A percentile compares a stretch with the other conserved stretches of the same genome.
Evolutionary conservation across 2,797 vertebrate species (phyloP).

Genomic region (Eulemur rubriventer): DNA sequence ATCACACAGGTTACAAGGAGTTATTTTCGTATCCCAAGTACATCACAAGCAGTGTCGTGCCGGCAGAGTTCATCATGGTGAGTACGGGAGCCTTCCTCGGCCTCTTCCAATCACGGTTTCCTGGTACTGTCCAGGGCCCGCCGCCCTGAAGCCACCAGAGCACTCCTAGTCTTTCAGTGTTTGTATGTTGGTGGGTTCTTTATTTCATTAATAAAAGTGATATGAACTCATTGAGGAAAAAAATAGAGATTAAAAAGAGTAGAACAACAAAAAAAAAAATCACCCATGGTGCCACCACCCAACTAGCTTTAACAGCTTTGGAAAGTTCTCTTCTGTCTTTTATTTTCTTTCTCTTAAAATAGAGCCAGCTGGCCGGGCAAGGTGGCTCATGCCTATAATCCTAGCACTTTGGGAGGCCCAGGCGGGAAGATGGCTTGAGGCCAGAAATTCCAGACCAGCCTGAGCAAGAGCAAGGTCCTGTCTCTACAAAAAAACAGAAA

Average conservation of each 20-base stretch:
- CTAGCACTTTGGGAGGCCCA: background rate
- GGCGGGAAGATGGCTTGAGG: background rate
- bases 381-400: background rate
- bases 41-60: conserved; percentile 37
- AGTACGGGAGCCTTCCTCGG: conserved; percentile 44
- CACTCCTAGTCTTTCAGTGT: background rate
- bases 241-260: background rate
- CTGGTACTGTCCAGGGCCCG: background rate
- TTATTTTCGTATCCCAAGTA: conserved; percentile 84
- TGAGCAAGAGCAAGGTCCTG: background rate
- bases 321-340: background rate
- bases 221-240: background rate
- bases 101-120: background rate
- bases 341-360: background rate
- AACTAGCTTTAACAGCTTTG: background rate
- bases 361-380: background rate
- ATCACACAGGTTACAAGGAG: conserved; percentile 86
- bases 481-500: background rate
- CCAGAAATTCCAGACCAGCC: background rate
- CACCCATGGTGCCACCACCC: background rate
- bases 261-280: background rate
- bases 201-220: background rate
- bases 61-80: conserved; percentile 87
- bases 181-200: background rate
- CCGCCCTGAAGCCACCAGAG: background rate